Base-by-base conservation (phyloP, 1,140 invertebrate species). In the Hirudo medicinalis region DNA sequence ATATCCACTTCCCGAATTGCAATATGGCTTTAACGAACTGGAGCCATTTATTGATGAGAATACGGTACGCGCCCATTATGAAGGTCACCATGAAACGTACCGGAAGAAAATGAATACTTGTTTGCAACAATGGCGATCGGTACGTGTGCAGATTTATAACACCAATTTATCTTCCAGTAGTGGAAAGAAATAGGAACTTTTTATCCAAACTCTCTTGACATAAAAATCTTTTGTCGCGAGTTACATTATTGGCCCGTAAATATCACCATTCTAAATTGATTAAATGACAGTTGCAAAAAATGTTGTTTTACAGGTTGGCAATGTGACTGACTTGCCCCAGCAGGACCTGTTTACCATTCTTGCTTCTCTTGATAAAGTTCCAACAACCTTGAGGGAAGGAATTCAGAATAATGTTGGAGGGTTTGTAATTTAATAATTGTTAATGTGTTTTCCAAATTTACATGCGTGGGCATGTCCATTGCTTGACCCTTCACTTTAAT, bases 351-450 rank as follows among this genome's bases (percentile, higher is more conserved):
- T 8, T n/a, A 73, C 76, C 29, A 76, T 79, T 57, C 54, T 79
- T 20, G 57, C 73, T 49, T 74, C 76, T 67, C 60, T 79, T 40
- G 73, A 74, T 20, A 63, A 74, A 69, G 73, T 79, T 68, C 78
- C 78, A 55, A 36, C 67, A 22, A 72, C 74, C 54, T 79, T 75
- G 40, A 72, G 72, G 74, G 71, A 20, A 25, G 54, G 72, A 2
- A 66, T 79, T 17, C 75, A 70, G 72, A 78, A 78, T 70, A 76
- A 78, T 75, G 78, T 76, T 57, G 77, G 78, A 72, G 78, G 78
- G 78, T 79, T 74, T 72, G 73, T 72, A 67, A 4, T 57, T n/a
- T 36, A 36, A 36, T 36, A 2, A 36, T 36, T 6, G 6, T 36
- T 36, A 36, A 36, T 2, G 32, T 36, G 32, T 36, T 36, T 36